These are phyloP conservation scores for Brenthis hecate DNA, from an alignment of 2,888 invertebrate species.

Conservation along the genomic window DNA sequence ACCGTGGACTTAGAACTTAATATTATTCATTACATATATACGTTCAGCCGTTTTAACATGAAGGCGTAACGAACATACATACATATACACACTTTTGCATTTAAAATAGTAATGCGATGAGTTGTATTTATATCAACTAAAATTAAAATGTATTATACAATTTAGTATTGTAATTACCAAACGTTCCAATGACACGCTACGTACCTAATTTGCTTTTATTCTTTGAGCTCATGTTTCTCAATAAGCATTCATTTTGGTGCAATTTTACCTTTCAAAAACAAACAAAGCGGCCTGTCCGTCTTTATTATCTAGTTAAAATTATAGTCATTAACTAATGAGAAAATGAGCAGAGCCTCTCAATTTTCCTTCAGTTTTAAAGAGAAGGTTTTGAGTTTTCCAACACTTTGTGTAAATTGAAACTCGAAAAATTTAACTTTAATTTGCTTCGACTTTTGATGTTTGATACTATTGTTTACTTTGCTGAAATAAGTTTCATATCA, in stretches of 20 bases:
- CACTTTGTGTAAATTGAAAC: slow-evolving; percentile 53
- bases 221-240: slow-evolving; percentile 67
- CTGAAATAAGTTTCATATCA: not conserved
- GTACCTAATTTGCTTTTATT: slow-evolving; percentile 56
- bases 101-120: too few species aligned
- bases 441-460: not conserved
- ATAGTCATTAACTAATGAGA: slow-evolving; percentile 73
- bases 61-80: too few species aligned
- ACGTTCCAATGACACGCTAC: slow-evolving; percentile 52
- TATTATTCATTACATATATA: too few species aligned
- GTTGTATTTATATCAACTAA: not conserved
- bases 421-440: slow-evolving; percentile 31
- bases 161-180: slow-evolving; percentile 19
- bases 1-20: too few species aligned
- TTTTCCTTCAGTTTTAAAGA: slow-evolving; percentile 60
- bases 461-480: not conserved
- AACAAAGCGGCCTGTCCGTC: slow-evolving; percentile 75
- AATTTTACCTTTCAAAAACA: slow-evolving; percentile 71
- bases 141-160: not conserved
- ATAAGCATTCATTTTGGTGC: slow-evolving; percentile 68
- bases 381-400: slow-evolving; percentile 58
- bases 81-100: too few species aligned
- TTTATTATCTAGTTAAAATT: slow-evolving; percentile 78
- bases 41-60: too few species aligned
- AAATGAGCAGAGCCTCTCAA: slow-evolving; percentile 64